Conservation (phyloP, 2,888 invertebrate genomes). For the Noctua comes region DNA sequence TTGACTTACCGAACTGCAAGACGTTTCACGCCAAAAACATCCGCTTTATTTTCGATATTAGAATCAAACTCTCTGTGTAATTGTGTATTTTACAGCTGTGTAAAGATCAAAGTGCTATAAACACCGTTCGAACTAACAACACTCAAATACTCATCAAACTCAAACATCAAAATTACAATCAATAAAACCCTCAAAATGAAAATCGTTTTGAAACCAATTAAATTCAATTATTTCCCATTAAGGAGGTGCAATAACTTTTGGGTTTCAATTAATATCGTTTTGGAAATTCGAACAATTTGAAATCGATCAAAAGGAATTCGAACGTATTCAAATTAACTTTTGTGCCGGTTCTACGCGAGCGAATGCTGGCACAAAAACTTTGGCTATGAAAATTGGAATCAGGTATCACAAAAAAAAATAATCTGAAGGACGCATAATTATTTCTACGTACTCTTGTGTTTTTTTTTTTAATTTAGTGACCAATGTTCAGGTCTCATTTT, state of each 20-base stretch:
- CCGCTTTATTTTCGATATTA: background rate
- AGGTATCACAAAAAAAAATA: background rate
- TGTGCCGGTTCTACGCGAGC: constrained; percentile 35
- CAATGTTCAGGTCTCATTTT: background rate
- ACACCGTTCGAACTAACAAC: constrained; percentile 6
- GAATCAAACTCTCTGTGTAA: constrained; percentile 13
- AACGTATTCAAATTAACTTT: constrained; percentile 61
- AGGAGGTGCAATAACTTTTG: constrained; percentile 60
- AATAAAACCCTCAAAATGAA: constrained; percentile 51
- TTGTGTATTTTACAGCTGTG: constrained; percentile 18
- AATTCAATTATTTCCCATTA: constrained; percentile 60
- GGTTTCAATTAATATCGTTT: constrained; percentile 60
- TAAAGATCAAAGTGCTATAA: constrained; percentile 33
- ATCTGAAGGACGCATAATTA: background rate
- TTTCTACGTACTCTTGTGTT: background rate
- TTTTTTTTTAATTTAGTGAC: background rate
- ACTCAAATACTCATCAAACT: constrained; percentile 38
- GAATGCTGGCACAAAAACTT: constrained; percentile 29
- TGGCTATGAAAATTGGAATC: background rate
- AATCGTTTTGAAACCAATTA: constrained; percentile 50
- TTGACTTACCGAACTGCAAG: too few relatives aligned
- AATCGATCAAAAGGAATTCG: constrained; percentile 56
- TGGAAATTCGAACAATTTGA: constrained; percentile 56
- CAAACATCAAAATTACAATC: constrained; percentile 47
- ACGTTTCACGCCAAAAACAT: too few relatives aligned